A percentile compares a stretch with the other conserved stretches of the same genome.
These are phyloP conservation scores for Endotricha flammealis DNA, from an alignment of 2,888 invertebrate genomes.

Conservation along the genomic window DNA sequence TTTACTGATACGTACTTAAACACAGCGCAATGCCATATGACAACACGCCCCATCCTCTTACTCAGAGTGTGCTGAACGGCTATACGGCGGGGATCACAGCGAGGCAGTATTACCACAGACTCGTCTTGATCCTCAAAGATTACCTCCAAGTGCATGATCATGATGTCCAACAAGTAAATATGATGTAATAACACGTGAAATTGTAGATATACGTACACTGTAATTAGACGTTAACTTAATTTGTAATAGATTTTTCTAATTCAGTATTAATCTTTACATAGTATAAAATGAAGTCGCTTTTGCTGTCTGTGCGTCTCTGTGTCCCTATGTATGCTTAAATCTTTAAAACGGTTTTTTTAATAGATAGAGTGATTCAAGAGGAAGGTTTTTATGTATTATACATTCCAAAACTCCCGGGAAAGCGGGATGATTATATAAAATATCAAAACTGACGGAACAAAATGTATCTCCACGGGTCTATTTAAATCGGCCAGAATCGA, in stretches of 20 bases:
- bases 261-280: too few species aligned
- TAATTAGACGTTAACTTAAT: conserved; percentile 17
- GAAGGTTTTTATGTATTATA: too few species aligned
- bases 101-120: conserved; percentile 27
- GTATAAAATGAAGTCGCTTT: too few species aligned
- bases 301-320: too few species aligned
- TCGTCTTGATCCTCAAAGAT: conserved; percentile 51
- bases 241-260: background rate
- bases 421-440: too few species aligned
- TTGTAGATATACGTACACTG: conserved; percentile 50
- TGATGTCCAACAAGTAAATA: conserved; percentile 44
- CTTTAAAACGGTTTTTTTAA: too few species aligned
- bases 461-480: too few species aligned
- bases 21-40: conserved; percentile 47
- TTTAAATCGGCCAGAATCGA: too few species aligned
- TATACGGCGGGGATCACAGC: conserved; percentile 27
- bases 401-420: too few species aligned
- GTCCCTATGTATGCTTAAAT: too few species aligned
- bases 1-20: conserved; percentile 41
- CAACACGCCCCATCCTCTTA: conserved; percentile 38
- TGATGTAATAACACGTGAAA: conserved; percentile 53
- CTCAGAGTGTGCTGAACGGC: conserved; percentile 35
- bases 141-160: conserved; percentile 40
- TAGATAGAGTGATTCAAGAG: too few species aligned
- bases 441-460: too few species aligned